phyloP scores from a whole-genome alignment of 2,888 invertebrate species.

The Cataglyphis rosenhaueri region DNA sequence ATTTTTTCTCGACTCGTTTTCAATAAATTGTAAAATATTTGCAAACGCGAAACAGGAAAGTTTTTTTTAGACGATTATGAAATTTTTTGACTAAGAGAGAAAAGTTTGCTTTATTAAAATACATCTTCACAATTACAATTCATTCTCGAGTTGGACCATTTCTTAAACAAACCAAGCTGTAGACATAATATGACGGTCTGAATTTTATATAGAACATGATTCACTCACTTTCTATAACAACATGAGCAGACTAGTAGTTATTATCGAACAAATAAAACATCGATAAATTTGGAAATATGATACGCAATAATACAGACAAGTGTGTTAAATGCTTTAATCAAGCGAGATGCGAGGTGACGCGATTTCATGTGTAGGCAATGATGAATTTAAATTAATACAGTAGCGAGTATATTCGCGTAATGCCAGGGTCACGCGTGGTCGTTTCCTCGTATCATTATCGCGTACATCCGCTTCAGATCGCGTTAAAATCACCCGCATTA shows the following conservation, averaged over 20 bases:
- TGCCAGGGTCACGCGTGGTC: conserved; percentile 71
- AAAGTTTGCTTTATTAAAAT: not conserved
- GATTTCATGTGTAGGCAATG: conserved; percentile 33
- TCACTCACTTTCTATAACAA: not conserved
- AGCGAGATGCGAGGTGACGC: not conserved
- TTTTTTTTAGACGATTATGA: not conserved
- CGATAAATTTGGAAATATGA: conserved; percentile 10
- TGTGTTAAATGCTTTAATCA: not conserved
- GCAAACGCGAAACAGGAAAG: not conserved
- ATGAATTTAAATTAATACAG: conserved; percentile 44
- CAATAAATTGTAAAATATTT: conserved; percentile 3
- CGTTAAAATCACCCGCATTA: not conserved
- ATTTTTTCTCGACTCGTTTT: not conserved
- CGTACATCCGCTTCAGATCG: conserved; percentile 53
- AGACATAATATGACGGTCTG: not conserved
- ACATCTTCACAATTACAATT: not conserved
- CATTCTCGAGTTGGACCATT: not conserved
- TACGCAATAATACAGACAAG: conserved; percentile 6
- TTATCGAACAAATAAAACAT: conserved; percentile 3
- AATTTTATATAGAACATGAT: not conserved
- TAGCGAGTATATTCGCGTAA: conserved; percentile 41
- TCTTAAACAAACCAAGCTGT: not conserved
- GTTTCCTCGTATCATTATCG: conserved; percentile 64
- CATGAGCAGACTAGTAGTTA: not conserved
- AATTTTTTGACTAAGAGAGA: not conserved